Evolutionary conservation across 1,140 invertebrate genomes (phyloP).

Genomic region (Drosophila malerkotliana): DNA sequence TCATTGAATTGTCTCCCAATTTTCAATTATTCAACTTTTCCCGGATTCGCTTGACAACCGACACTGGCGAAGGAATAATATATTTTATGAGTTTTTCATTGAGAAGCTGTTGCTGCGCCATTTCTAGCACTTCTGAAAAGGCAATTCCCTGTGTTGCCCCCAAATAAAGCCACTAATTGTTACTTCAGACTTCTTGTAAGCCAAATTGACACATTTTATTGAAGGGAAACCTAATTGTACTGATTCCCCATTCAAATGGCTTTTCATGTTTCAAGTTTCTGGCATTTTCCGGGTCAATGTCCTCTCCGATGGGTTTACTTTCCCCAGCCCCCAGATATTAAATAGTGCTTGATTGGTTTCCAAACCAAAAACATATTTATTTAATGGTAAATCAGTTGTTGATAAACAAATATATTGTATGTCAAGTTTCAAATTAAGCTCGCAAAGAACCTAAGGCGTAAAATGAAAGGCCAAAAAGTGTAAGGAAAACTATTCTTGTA

Average conservation of each 20-base stretch:
- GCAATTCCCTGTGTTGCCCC: background rate
- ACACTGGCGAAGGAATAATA: constrained; percentile 15
- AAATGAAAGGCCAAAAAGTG: constrained; percentile 42
- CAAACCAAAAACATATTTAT: constrained; percentile 74
- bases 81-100: constrained; percentile 50
- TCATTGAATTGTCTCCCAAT: constrained; percentile 72
- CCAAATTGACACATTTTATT: constrained; percentile 33
- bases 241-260: background rate
- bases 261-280: background rate
- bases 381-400: constrained; percentile 64
- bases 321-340: background rate
- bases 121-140: background rate
- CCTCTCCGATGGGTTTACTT: background rate
- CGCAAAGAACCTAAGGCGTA: constrained; percentile 51
- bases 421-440: constrained; percentile 55
- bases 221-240: constrained; percentile 1
- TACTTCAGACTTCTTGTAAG: background rate
- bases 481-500: constrained; percentile 49
- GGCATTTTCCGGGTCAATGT: constrained; percentile 4
- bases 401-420: constrained; percentile 32
- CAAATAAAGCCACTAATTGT: constrained; percentile 17
- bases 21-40: constrained; percentile 29
- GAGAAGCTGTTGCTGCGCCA: constrained; percentile 16
- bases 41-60: constrained; percentile 25
- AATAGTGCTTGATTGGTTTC: constrained; percentile 48